A percentile compares a stretch with the other conserved stretches of the same genome.
phyloP scores from a whole-genome alignment of 2,113 vertebrate species.

The Tympanuchus pallidicinctus region DNA sequence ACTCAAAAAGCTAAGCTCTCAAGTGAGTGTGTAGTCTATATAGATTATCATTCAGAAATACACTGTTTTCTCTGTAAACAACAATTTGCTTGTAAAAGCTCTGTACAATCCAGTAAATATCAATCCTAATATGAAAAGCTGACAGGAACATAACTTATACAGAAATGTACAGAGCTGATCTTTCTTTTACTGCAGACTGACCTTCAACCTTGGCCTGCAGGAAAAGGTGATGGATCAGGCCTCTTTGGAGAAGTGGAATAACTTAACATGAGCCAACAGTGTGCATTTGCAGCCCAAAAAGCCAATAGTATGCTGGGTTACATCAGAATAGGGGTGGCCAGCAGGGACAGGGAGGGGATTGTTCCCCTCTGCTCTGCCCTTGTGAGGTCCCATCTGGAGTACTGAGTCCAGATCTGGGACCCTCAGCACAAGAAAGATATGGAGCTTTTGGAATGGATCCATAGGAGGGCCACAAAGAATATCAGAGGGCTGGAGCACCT shows the following conservation, averaged over 20 bases:
- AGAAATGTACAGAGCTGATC: neutral
- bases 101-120: neutral
- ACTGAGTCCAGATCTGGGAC: too few relatives aligned
- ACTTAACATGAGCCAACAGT: too few relatives aligned
- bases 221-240: neutral
- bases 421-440: too few relatives aligned
- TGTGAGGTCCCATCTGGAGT: too few relatives aligned
- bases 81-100: neutral
- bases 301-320: too few relatives aligned
- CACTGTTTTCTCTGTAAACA: neutral
- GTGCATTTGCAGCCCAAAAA: too few relatives aligned
- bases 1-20: neutral
- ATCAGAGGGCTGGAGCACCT: too few relatives aligned
- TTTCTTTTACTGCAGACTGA: neutral
- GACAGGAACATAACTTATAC: neutral
- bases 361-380: too few relatives aligned
- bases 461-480: too few relatives aligned
- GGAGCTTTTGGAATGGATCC: too few relatives aligned
- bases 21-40: neutral
- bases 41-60: slow-evolving; percentile 1
- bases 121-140: neutral
- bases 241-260: fast-evolving
- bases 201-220: neutral
- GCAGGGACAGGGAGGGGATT: too few relatives aligned
- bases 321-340: too few relatives aligned